Base-by-base conservation (phyloP, 2,797 vertebrate species). In the Leptoclinus maculatus region DNA sequence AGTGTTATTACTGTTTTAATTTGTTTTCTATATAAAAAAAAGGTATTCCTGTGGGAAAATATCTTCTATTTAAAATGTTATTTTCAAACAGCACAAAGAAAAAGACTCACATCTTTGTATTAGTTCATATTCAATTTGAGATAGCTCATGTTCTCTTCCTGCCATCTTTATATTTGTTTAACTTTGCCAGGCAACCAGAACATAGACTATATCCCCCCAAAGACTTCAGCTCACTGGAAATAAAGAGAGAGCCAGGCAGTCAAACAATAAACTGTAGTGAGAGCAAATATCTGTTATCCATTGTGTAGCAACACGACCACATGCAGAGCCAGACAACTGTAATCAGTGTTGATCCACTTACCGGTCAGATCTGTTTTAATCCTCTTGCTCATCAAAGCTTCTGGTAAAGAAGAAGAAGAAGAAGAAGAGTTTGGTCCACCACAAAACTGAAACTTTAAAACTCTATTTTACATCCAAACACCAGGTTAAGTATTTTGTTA, bases 341-440 rank as follows among this genome's bases (percentile, higher is more conserved):
- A 53, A 80, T 41, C 80, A 67, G 62, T 1, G 25, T 41, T 27
- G 83, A 85, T 84, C 87, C 58, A 53, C 83, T 90, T 75, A 71
- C 58, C 45, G 51, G 9, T 21, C 0, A 66, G 83, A 75, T 82
- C 79, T 41, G 16, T 34, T 86, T 80, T 93, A 95, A 95, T 95
- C 94, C 93, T 60, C 78, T 88, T 89, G 87, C 90, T 85, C 80
- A 83, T 80, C 79, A 78, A 89, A 90, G 68, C 80, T 79, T 1
- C 76, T 54, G 7, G n/a, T 32, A 5, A 38, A 63, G 9, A 23
- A 59, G 7, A 36, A 76, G 2, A 29, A 39, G 38, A 41, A 41
- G 39, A 41, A 56, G 27, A 56, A 17, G 57, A 53, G 17, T 67
- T 64, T 36, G 29, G 1, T 64, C 19, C 5, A 53, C 49, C 36